Evolutionary conservation across 2,113 vertebrate genomes (phyloP), one percentile per base, ranked within the genome.

Genomic region (Labeo catla): DNA sequence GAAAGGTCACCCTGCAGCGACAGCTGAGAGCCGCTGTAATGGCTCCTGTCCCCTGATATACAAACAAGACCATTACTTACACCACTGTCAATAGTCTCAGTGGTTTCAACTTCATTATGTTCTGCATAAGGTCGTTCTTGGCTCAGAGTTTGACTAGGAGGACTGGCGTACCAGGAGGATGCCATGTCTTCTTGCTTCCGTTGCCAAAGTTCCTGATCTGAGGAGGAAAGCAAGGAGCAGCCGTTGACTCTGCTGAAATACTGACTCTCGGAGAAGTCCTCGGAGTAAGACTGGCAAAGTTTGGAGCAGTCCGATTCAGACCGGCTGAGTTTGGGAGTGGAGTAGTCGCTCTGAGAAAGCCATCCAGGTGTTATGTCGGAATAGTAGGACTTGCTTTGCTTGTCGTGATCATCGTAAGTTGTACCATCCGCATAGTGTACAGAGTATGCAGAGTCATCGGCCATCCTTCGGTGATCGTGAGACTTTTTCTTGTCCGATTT

Each of bases 291-390:
- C 76, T 98, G 98, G 90, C 98, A 99, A 84, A 99, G 91, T 93
- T 98, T 99, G 89, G 97, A 98, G 92, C 98, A 99, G 92, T 99
- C 98, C 1, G 98, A 99, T 86, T 99, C 98, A 19, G 98, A 99
- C 57, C 94, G 98, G 88, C 98, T 99, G 76, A 99, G 96, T 94
- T 99, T 99, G 73, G 96, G 93, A 0, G 96, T 96, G 57, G 96
- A 95, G 93, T 98, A 98, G 85, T 99, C 98, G 88, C 96, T 98
- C 92, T 99, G 97, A 36, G 98, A 97, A 85, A 97, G 96, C 98
- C 98, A 99, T 21, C 97, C 94, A 19, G 97, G 93, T 43, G 95
- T 94, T 87, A 95, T 10, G n/a, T 97, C 97, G 73, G 94, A 93
- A 86, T 97, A 96, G 88, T 94, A 96, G 19, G 92, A 88, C 89